Evolutionary conservation across 2,888 invertebrate species (phyloP).

Genomic region (Hypomecis atomaria): DNA sequence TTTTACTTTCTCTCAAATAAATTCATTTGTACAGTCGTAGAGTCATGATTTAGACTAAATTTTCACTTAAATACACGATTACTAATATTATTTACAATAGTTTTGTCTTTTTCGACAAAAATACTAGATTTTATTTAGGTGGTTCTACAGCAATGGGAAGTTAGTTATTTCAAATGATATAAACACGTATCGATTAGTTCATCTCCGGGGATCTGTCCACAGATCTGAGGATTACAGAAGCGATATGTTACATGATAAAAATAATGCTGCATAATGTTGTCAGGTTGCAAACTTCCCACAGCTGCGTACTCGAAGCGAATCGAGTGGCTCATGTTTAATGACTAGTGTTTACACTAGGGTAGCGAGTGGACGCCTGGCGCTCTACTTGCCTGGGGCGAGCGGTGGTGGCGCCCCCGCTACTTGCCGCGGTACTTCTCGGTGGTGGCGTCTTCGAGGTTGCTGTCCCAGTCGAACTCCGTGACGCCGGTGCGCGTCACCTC

Average conservation of each 20-base stretch:
- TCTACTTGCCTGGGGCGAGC: conserved; percentile 5
- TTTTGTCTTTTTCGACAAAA: conserved; percentile 23
- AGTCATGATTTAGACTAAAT: conserved; percentile 28
- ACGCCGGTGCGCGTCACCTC: conserved; percentile 91
- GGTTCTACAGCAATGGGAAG: conserved; percentile 20
- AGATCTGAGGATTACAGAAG: neutral
- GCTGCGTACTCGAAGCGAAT: conserved; percentile 27
- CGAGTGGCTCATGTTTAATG: conserved; percentile 46
- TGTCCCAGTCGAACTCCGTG: conserved; percentile 96
- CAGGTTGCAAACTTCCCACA: conserved; percentile 7
- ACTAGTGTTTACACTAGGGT: conserved; percentile 66
- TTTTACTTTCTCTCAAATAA: conserved; percentile 43
- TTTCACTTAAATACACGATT: conserved; percentile 21
- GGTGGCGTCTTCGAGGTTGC: conserved; percentile 89
- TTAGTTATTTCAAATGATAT: conserved; percentile 3
- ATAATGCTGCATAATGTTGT: neutral
- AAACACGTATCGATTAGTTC: neutral
- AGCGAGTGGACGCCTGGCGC: conserved; percentile 27
- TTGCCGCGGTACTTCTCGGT: conserved; percentile 79
- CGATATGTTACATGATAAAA: neutral
- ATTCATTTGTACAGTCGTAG: conserved; percentile 43
- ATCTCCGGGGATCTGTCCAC: neutral
- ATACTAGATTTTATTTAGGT: conserved; percentile 21
- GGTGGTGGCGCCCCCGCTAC: conserved; percentile 46
- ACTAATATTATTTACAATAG: conserved; percentile 30